These are phyloP conservation scores for Liparis tanakae DNA, from an alignment of 2,797 vertebrate species.

Conservation along the genomic window DNA sequence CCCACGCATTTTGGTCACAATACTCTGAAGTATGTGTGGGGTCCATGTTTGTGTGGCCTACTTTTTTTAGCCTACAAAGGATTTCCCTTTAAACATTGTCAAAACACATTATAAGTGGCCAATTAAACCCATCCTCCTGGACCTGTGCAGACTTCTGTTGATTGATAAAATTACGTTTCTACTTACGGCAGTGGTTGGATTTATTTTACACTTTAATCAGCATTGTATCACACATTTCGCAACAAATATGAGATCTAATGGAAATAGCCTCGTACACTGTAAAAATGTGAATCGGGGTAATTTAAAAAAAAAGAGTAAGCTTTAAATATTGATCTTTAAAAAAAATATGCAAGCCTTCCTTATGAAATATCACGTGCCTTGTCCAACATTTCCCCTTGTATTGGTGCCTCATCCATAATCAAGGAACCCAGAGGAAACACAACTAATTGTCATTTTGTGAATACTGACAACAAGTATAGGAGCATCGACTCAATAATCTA, in stretches of 20 bases:
- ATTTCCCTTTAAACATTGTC: constrained; percentile 49
- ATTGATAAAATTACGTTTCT: constrained; percentile 24
- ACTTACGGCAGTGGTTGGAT: neutral
- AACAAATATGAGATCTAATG: neutral
- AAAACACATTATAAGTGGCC: constrained; percentile 50
- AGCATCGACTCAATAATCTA: neutral
- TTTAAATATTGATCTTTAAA: neutral
- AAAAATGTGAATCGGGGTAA: neutral
- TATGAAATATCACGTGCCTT: neutral
- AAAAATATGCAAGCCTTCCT: neutral
- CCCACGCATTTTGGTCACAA: constrained; percentile 50
- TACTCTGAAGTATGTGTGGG: constrained; percentile 60
- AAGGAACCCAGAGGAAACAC: neutral
- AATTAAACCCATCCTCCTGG: constrained; percentile 27
- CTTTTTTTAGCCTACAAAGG: constrained; percentile 27
- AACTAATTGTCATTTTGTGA: neutral
- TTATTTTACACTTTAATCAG: constrained; percentile 11
- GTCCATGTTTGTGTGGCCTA: constrained; percentile 56
- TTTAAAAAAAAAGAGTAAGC: constrained; percentile 1
- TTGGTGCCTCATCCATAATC: neutral
- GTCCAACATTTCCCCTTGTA: neutral
- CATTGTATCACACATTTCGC: neutral
- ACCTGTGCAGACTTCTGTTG: constrained; percentile 15
- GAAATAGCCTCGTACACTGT: neutral
- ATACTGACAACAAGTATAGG: neutral